Conservation (phyloP, 2,888 invertebrate genomes). For the Tupiocoris notatus region DNA sequence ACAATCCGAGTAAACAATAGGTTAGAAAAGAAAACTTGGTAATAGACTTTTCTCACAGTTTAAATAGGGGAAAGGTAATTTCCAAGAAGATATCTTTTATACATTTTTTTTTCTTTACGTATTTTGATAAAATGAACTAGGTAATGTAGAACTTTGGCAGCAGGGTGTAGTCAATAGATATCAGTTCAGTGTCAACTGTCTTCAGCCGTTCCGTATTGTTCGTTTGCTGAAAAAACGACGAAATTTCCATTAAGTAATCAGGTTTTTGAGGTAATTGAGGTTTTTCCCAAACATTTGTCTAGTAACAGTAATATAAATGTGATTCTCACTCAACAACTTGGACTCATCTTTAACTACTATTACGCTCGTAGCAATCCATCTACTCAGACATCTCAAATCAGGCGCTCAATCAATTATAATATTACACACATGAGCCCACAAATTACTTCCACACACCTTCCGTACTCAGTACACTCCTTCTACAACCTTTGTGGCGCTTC, state of each 20-base stretch:
- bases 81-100: not conserved
- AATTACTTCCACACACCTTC: too few species aligned
- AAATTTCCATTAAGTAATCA: not conserved
- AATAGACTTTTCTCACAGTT: not conserved
- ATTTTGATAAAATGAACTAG: not conserved
- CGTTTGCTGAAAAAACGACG: not conserved
- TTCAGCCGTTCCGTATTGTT: conserved; percentile 1
- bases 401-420: too few species aligned
- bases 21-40: not conserved
- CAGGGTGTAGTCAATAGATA: not conserved
- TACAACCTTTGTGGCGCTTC: too few species aligned
- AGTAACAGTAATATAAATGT: too few species aligned
- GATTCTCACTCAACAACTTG: too few species aligned
- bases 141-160: not conserved
- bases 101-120: not conserved
- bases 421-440: too few species aligned
- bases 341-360: too few species aligned
- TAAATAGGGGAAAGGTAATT: not conserved
- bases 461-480: too few species aligned
- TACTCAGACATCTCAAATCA: too few species aligned
- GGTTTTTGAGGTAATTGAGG: too few species aligned
- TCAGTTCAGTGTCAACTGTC: not conserved
- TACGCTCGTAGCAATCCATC: too few species aligned
- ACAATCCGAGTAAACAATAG: not conserved
- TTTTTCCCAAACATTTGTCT: too few species aligned